Evolutionary conservation across 1,140 invertebrate genomes (phyloP).

Genomic region (Globodera rostochiensis): DNA sequence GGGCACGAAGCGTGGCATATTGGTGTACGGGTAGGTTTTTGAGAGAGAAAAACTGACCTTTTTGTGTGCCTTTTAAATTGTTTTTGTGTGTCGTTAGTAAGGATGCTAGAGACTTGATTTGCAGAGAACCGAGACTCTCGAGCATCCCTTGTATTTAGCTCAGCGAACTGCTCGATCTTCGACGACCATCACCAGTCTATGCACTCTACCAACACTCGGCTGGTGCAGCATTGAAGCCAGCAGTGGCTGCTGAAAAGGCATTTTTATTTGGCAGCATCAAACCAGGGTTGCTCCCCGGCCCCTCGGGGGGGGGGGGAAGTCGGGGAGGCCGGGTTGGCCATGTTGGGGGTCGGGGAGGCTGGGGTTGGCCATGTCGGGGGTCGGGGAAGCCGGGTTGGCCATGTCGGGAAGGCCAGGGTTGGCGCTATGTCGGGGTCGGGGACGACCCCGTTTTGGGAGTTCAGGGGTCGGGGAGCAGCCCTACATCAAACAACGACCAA

Average conservation of each 20-base stretch:
- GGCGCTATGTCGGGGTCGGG: too few relatives aligned
- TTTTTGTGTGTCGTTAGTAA: too few relatives aligned
- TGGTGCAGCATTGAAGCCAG: background rate
- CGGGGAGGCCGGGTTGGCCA: too few relatives aligned
- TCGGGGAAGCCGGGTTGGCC: too few relatives aligned
- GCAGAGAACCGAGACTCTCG: background rate
- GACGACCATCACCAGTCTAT: background rate
- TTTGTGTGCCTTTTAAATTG: background rate
- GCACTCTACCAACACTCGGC: conserved; percentile 18
- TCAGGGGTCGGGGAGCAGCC: too few relatives aligned
- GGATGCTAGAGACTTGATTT: background rate
- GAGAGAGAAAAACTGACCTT: background rate
- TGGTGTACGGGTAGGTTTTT: conserved; percentile 12
- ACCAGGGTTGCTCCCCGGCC: background rate
- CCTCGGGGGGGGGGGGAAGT: too few relatives aligned
- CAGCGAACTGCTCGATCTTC: conserved; percentile 2
- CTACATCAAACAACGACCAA: too few relatives aligned
- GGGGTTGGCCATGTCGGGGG: too few relatives aligned
- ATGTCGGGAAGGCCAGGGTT: too few relatives aligned
- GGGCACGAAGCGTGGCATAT: conserved; percentile 28
- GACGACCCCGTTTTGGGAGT: too few relatives aligned
- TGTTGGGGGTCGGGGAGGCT: too few relatives aligned
- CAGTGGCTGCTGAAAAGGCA: conserved; percentile 12
- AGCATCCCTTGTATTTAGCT: background rate
- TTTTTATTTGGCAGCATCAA: background rate